A percentile compares a stretch with the other conserved stretches of the same genome.
Conservation (phyloP, 2,797 vertebrate species). For the Notolabrus celidotus region DNA sequence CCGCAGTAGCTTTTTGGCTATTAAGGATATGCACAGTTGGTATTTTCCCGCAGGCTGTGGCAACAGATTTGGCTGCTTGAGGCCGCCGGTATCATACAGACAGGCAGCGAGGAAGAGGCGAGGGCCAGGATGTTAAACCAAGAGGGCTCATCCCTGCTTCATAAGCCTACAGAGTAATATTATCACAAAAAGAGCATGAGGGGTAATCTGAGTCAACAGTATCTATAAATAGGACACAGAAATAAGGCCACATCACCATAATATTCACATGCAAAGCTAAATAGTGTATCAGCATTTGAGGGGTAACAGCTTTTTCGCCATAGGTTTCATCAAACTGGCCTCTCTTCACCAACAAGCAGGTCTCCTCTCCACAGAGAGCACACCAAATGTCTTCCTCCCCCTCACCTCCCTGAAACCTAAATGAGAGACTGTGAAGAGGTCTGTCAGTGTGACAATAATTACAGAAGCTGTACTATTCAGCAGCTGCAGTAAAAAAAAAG, state of each 20-base stretch:
- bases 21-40: slow-evolving; percentile 68
- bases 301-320: slow-evolving; percentile 7
- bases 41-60: slow-evolving; percentile 59
- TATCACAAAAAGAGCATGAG: slow-evolving; percentile 18
- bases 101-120: slow-evolving; percentile 27
- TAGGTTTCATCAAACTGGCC: slow-evolving; percentile 14
- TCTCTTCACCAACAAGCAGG: slow-evolving; percentile 10
- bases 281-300: not conserved
- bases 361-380: slow-evolving; percentile 43
- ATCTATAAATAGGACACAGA: slow-evolving; percentile 38
- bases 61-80: slow-evolving; percentile 70
- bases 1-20: slow-evolving; percentile 61
- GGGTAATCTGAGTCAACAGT: slow-evolving; percentile 26
- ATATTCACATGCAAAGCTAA: slow-evolving; percentile 34
- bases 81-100: slow-evolving; percentile 44
- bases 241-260: slow-evolving; percentile 50
- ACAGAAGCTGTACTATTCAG: slow-evolving; percentile 72
- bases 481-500: slow-evolving; percentile 77
- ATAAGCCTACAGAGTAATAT: slow-evolving; percentile 20
- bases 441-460: slow-evolving; percentile 79
- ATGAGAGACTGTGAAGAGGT: slow-evolving; percentile 79
- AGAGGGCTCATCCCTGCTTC: slow-evolving; percentile 28
- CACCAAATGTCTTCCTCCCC: slow-evolving; percentile 64
- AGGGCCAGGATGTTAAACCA: slow-evolving; percentile 15
- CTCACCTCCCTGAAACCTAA: slow-evolving; percentile 67